Base-by-base conservation (phyloP, 2,113 vertebrate genomes). In the Girardinichthys multiradiatus region DNA sequence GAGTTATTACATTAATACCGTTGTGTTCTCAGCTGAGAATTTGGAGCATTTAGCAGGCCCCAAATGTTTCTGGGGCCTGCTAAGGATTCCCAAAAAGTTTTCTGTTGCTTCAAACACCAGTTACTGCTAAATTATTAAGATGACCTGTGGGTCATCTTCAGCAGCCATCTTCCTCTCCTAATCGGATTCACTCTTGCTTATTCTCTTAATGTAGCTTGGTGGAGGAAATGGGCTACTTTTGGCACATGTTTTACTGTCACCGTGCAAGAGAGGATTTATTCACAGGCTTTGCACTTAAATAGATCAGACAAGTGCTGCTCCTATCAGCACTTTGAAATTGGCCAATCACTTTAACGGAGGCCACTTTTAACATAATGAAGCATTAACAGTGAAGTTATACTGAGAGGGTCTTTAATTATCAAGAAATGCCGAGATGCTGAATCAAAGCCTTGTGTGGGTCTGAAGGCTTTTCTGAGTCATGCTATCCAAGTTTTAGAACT, bases 281-380 rank as follows among this genome's bases (percentile, higher is more conserved):
- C 51, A 70, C 81, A 83, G 81, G 86, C 86, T 80, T 87, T 92
- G 91, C 93, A 92, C 93, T 94, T 94, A 94, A 92, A 92, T 80
- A 90, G 90, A 92, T 93, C 91, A 88, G 92, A 93, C 90, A 79
- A 74, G 85, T 81, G 72, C 84, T 92, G 92, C 92, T 86, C 90
- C 79, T 87, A 92, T 95, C 94, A 95, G 94, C 94, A 94, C 82
- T 94, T 94, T 94, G 48, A 80, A 88, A 93, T 91, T 30, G 57
- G 82, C 90, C 93, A 94, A 94, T 95, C 92, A 93, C 92, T 95
- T 95, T 94, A 94, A 94, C 84, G 5, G 74, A 58, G 78, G 72
- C 79, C 82, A 76, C 87, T 88, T 78, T 57, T 81, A 87, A 85
- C 89, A 92, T 92, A 93, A 93, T 90, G 90, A 94, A 91, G 86